Evolutionary conservation across 2,113 vertebrate genomes (phyloP).

Genomic region (Otolemur garnettii): DNA sequence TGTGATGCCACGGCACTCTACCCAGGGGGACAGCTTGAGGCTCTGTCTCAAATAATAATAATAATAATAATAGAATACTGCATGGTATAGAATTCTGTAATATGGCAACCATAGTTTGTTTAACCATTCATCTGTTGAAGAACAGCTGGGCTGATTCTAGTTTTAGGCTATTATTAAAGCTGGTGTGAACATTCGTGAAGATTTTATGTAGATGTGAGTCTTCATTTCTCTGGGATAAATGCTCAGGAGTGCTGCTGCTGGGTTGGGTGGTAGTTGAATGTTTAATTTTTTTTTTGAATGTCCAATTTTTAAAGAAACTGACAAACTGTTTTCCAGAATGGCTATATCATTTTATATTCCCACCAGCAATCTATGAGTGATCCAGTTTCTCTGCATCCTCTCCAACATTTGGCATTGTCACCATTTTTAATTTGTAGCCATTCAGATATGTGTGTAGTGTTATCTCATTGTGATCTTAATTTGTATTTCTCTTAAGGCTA

Average conservation of each 20-base stretch:
- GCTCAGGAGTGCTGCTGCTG: neutral
- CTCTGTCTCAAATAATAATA: neutral
- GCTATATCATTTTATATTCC: neutral
- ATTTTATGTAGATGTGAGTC: neutral
- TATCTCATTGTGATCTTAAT: neutral
- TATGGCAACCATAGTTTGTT: neutral
- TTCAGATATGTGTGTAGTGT: neutral
- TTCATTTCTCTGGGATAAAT: slow-evolving; percentile 23
- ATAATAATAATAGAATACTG: neutral
- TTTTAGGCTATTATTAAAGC: slow-evolving; percentile 35
- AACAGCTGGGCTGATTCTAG: slow-evolving; percentile 3
- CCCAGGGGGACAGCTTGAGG: too few species aligned
- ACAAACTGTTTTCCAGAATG: slow-evolving; percentile 9
- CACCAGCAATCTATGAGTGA: neutral
- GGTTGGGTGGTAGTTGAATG: neutral
- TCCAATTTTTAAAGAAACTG: slow-evolving; percentile 37
- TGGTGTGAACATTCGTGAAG: slow-evolving; percentile 1
- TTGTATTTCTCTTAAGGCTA: slow-evolving; percentile 13
- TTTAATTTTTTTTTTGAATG: neutral
- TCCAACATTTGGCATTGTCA: neutral
- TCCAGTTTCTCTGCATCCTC: neutral
- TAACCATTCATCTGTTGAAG: slow-evolving; percentile 40
- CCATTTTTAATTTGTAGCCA: slow-evolving; percentile 12
- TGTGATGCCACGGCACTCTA: too few species aligned
- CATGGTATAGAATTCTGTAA: neutral